Conservation (phyloP, 2,888 invertebrate genomes). For the Drosophila glabriapex region DNA sequence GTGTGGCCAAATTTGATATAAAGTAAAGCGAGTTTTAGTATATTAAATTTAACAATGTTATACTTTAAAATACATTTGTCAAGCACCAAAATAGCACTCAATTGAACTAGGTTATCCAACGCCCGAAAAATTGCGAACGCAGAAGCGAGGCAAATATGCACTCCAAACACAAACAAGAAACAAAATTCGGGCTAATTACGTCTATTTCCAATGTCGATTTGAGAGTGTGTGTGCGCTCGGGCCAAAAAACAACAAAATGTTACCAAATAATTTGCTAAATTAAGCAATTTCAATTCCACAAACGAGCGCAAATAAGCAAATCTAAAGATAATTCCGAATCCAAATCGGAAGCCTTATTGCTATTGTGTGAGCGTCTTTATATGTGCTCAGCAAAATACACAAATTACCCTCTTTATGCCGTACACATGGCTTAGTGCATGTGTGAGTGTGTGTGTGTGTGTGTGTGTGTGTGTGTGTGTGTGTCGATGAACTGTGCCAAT, state of each 20-base stretch:
- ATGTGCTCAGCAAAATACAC: constrained; percentile 30
- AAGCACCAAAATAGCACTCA: background rate
- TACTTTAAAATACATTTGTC: constrained; percentile 1
- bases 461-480: constrained; percentile 4
- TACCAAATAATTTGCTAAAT: constrained; percentile 76
- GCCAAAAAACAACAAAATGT: constrained; percentile 54
- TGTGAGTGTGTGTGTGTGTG: background rate
- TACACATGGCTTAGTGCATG: background rate
- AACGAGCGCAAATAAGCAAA: constrained; percentile 48
- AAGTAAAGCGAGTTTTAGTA: constrained; percentile 25
- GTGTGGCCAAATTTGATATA: constrained; percentile 56
- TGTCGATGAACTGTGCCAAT: constrained; percentile 12
- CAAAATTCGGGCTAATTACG: constrained; percentile 54
- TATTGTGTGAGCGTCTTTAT: constrained; percentile 29
- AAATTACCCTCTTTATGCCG: constrained; percentile 23
- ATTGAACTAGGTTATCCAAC: background rate
- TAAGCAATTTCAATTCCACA: constrained; percentile 79
- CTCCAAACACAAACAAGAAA: constrained; percentile 48
- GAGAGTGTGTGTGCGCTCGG: constrained; percentile 6
- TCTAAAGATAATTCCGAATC: constrained; percentile 17
- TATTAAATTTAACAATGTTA: background rate
- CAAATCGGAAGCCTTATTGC: constrained; percentile 27
- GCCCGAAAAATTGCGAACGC: background rate
- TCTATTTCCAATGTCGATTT: constrained; percentile 32
- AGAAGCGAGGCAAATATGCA: constrained; percentile 29